These are phyloP conservation scores for Drosophila sordidula DNA, from an alignment of 2,888 invertebrate genomes.

Conservation along the genomic window DNA sequence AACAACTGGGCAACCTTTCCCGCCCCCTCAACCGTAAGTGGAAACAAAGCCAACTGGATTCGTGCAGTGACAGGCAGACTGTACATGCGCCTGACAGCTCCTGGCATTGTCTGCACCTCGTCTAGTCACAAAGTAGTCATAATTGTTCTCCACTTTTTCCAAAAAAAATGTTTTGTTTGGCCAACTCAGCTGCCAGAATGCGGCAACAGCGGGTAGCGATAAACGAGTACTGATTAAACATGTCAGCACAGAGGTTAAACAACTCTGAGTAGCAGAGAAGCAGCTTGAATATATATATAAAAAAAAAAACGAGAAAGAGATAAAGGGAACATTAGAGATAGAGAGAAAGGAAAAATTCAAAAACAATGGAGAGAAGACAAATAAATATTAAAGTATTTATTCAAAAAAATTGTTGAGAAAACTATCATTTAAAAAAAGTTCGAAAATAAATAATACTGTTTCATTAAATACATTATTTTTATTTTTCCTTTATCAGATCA, in stretches of 20 bases:
- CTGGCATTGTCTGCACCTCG: slow-evolving; percentile 63
- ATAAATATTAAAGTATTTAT: too few species aligned
- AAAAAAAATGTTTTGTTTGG: slow-evolving; percentile 53
- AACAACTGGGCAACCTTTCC: slow-evolving; percentile 4
- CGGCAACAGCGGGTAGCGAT: slow-evolving; percentile 12
- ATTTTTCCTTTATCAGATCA: too few species aligned
- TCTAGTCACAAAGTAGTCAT: slow-evolving; percentile 50
- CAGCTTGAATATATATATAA: background rate
- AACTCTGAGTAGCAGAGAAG: slow-evolving; percentile 8
- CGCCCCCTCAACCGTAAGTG: background rate
- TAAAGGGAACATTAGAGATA: too few species aligned
- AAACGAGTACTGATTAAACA: slow-evolving; percentile 56
- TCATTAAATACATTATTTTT: too few species aligned
- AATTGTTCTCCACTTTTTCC: slow-evolving; percentile 38
- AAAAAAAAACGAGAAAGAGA: too few species aligned
- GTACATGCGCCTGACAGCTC: slow-evolving; percentile 48
- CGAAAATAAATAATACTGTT: too few species aligned
- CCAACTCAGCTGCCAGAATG: slow-evolving; percentile 33
- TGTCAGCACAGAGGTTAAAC: slow-evolving; percentile 23
- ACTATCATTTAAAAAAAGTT: too few species aligned
- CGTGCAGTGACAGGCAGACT: slow-evolving; percentile 34
- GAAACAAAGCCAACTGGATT: slow-evolving; percentile 32
- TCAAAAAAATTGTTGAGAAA: too few species aligned
- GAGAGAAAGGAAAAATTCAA: too few species aligned
- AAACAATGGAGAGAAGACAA: too few species aligned